phyloP scores from a whole-genome alignment of 1,140 invertebrate species.

The Drosophila ambigua region DNA sequence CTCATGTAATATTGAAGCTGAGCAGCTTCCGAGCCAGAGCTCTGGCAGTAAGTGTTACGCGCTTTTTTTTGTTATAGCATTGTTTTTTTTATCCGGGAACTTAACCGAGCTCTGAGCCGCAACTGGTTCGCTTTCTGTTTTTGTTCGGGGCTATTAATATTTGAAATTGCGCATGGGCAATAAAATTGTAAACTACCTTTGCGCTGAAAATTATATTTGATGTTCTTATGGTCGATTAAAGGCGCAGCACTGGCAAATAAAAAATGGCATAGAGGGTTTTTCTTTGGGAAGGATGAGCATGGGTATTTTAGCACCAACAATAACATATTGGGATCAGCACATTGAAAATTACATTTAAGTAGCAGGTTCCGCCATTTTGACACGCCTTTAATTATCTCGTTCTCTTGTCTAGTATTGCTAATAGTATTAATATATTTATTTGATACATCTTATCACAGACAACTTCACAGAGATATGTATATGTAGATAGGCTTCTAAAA shows the following conservation, averaged over 20 bases:
- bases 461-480: too few species aligned
- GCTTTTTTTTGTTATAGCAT: slow-evolving; percentile 21
- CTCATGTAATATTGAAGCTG: slow-evolving; percentile 82
- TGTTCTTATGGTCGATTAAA: slow-evolving; percentile 79
- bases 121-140: slow-evolving; percentile 31
- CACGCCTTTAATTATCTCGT: too few species aligned
- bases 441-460: too few species aligned
- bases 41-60: slow-evolving; percentile 40
- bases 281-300: too few species aligned
- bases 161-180: slow-evolving; percentile 70
- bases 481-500: too few species aligned
- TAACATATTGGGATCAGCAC: too few species aligned
- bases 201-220: slow-evolving; percentile 63
- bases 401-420: too few species aligned
- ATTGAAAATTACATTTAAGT: too few species aligned
- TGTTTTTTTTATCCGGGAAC: slow-evolving; percentile 54
- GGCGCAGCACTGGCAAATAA: not conserved
- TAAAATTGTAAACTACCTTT: slow-evolving; percentile 71
- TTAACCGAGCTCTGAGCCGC: slow-evolving; percentile 4
- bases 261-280: too few species aligned
- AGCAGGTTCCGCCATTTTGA: too few species aligned
- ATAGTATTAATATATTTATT: too few species aligned
- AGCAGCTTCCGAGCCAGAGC: slow-evolving; percentile 2
- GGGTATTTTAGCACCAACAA: too few species aligned
- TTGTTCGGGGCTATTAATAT: slow-evolving; percentile 67